Evolutionary conservation across 2,888 invertebrate species (phyloP), one percentile per base, ranked within the genome.

Genomic region (Agrochola litura): DNA sequence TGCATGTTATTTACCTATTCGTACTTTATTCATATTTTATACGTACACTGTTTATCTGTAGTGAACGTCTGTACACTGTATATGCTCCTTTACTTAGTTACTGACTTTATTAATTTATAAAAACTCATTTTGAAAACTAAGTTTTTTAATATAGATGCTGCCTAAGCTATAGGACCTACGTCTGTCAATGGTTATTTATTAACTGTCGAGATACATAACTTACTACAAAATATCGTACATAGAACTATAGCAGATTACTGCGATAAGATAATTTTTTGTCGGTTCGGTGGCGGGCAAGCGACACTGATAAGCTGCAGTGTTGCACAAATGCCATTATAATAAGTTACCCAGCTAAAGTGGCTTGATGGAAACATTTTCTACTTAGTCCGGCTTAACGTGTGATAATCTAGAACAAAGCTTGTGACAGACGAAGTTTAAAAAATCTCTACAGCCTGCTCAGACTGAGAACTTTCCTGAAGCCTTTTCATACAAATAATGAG

Each of bases 311-410:
- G 63, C 66, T 80, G 70, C 67, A 71, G 43, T 60, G 41, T 70
- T 73, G 73, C 76, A 83, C 43, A 71, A 76, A 83, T 49, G 54
- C 73, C 19, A 67, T 71, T 73, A 61, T 71, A 74, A 72, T 61
- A 83, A 83, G 70, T 77, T 81, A 74, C 30, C 49, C 1, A 63
- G 49, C 22, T 25, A 63, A 71, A 74, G 22, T 77, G 49, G 30
- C 64, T 68, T 65, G 64, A 85, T 69, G 61, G 66, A 85, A 82
- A 84, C 66, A 73, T 76, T 86, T 67, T 72, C 60, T 76, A 25
- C 66, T 81, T 64, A 78, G 56, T 79, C 67, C 54, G 46, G 74
- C 72, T 77, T 82, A 60, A 73, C 66, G 69, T 77, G 73, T 71
- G 73, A 73, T 71, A 65, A 71, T 86, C 70, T 43, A 58, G 37